Percentiles rank a stretch among this genome's conserved stretches.
Evolutionary conservation across 2,113 vertebrate species (phyloP).

Genomic region (Regulus satrapa): DNA sequence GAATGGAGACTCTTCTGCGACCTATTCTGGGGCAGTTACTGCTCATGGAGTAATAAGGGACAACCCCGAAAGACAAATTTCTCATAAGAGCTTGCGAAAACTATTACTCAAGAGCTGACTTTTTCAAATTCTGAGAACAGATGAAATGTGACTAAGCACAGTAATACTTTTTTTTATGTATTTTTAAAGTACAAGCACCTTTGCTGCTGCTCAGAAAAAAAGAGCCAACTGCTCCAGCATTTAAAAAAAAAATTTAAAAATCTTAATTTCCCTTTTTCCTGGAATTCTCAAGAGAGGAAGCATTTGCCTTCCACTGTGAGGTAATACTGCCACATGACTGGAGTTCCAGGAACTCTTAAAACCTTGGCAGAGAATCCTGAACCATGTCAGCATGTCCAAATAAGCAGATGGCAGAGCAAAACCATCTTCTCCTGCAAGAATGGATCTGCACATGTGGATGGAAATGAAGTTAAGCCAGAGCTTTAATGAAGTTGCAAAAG

Average conservation of each 20-base stretch:
- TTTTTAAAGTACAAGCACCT: neutral
- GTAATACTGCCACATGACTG: neutral
- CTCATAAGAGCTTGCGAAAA: neutral
- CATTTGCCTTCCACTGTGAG: neutral
- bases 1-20: neutral
- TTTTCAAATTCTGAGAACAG: neutral
- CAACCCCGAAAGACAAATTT: neutral
- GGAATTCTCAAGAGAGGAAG: neutral
- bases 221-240: neutral
- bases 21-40: neutral
- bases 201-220: neutral
- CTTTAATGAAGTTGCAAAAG: neutral
- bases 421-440: neutral
- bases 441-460: neutral
- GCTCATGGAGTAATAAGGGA: neutral
- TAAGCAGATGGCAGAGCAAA: neutral
- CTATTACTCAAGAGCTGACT: neutral
- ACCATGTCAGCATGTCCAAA: neutral
- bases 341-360: conserved; percentile 9
- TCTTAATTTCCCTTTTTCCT: neutral
- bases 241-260: neutral
- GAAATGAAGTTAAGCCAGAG: neutral
- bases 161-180: neutral
- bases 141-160: neutral
- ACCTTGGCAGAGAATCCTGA: neutral